phyloP scores from a whole-genome alignment of 2,113 vertebrate species.

The Pseudorectes ferrugineus region DNA sequence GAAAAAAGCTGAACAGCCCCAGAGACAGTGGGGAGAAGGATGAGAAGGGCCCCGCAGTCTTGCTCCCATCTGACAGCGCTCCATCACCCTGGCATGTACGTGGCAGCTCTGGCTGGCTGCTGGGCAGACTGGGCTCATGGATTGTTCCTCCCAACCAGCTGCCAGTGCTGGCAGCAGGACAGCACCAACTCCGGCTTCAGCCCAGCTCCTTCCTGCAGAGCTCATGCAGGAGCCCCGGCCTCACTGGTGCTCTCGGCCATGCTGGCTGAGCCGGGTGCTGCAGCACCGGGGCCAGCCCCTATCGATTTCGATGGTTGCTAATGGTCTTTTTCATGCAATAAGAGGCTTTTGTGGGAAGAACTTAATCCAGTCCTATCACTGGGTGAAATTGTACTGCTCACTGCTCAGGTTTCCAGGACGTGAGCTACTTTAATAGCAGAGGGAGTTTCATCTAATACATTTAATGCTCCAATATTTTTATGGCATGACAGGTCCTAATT shows the following conservation, averaged over 20 bases:
- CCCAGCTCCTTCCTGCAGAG: background rate
- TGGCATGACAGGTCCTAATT: background rate
- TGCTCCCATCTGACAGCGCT: background rate
- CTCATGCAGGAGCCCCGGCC: background rate
- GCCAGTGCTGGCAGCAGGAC: background rate
- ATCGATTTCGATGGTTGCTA: constrained; percentile 56
- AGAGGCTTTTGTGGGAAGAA: constrained; percentile 67
- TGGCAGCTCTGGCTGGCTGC: background rate
- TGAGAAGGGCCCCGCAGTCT: background rate
- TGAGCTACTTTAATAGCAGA: constrained; percentile 24
- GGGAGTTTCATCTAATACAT: constrained; percentile 12
- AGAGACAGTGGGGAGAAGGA: fast-evolving
- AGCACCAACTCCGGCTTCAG: fast-evolving
- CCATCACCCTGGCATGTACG: background rate
- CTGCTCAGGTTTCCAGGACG: constrained; percentile 15
- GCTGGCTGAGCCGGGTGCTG: background rate
- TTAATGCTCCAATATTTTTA: background rate
- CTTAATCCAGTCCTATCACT: constrained; percentile 17
- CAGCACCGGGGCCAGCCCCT: background rate
- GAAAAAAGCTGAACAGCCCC: background rate
- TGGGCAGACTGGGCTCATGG: fast-evolving
- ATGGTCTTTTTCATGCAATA: constrained; percentile 13
- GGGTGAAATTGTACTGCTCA: constrained; percentile 1
- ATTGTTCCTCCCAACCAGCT: background rate
- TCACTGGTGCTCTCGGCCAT: background rate